phyloP scores from a whole-genome alignment of 2,888 invertebrate species.

The Scrobipalpa costella region DNA sequence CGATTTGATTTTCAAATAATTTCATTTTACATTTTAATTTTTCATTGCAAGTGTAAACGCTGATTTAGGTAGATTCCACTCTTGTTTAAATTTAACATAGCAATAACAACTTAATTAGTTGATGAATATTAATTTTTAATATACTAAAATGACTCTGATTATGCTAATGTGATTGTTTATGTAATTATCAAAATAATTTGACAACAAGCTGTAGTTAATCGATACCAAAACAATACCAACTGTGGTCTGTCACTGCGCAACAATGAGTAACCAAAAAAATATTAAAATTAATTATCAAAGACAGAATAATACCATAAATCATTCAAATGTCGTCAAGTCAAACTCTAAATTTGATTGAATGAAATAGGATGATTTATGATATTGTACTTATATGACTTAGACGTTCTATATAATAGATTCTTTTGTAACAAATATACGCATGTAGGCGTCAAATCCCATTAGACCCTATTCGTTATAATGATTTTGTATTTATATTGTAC shows the following conservation, averaged over 20 bases:
- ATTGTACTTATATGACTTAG: background rate
- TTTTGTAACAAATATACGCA: slow-evolving; percentile 7
- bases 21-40: too few relatives aligned
- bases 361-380: slow-evolving; percentile 16
- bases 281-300: slow-evolving; percentile 22
- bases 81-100: too few relatives aligned
- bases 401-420: background rate
- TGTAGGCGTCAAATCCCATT: slow-evolving; percentile 18
- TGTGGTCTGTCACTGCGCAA: background rate
- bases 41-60: too few relatives aligned
- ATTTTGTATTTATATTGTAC: background rate
- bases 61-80: too few relatives aligned
- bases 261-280: slow-evolving; percentile 2
- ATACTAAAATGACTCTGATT: background rate
- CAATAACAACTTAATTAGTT: too few relatives aligned
- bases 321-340: slow-evolving; percentile 13
- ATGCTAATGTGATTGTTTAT: background rate
- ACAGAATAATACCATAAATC: slow-evolving; percentile 17
- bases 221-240: background rate
- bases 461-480: background rate
- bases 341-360: background rate
- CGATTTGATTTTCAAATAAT: too few relatives aligned
- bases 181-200: background rate
- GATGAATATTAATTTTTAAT: background rate
- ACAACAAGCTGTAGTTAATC: background rate